Evolutionary conservation across 2,888 invertebrate species (phyloP), one percentile per base, ranked within the genome.

Genomic region (Lasius fuliginosus): DNA sequence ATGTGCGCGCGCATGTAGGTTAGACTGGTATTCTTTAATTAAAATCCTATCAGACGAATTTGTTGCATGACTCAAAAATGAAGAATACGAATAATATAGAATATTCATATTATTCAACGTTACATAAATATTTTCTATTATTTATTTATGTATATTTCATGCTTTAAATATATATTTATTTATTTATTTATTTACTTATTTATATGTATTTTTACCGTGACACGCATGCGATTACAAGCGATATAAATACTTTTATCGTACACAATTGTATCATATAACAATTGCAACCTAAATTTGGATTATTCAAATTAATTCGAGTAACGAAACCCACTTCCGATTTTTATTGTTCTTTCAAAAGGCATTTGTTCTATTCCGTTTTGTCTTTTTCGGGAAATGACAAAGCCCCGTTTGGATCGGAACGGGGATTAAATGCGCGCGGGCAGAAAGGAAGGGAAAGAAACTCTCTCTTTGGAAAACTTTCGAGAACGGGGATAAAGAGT

Each of bases 401-500:
- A 82, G 62, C 89, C 5, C 65, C 49, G 33, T 71, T 49, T 42
- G 71, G 49, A 85, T 85, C 69, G 65, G 58, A 71, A 60, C 42
- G 56, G 60, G 88, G 75, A 87, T 86, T 84, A 88, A 85, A 89
- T 77, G 82, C 27, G 74, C 68, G 33, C 76, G 82, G 18, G 46
- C 36, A 73, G 77, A 83, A 64, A 82, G 67, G 33, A 74, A 69
- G 81, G 75, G 84, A 56, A 69, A 84, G 82, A 62, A 75, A 79
- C 60, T 64, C 77, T 62, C 77, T 85, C 82, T 58, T 65, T 33
- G 81, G 58, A 56, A 90, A 88, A 90, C 83, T 91, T 87, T 56
- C 82, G 60, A 77, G 83, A 58, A 87, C 64, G 62, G 60, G 82
- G 73, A 89, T 87, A 82, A 89, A 84, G 89, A 87, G 84, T 76